These are phyloP conservation scores for Archips crataeganus DNA, from an alignment of 2,888 invertebrate genomes.

Conservation along the genomic window DNA sequence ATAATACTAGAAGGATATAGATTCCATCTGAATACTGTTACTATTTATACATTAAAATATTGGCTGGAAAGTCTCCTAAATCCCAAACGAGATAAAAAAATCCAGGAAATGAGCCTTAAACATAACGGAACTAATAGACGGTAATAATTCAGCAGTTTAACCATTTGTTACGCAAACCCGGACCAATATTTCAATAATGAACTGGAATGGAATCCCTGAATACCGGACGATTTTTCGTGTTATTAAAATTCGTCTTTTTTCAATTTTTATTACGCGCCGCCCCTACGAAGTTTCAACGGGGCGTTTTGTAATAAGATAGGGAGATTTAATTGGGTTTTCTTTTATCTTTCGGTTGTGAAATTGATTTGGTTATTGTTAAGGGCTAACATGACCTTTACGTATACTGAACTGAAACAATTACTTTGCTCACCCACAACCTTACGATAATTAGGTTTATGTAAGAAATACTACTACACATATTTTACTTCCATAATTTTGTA, in stretches of 20 bases:
- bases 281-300: constrained; percentile 49
- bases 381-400: no score
- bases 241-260: constrained; percentile 62
- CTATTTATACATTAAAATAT: neutral
- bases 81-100: neutral
- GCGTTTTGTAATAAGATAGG: constrained; percentile 69
- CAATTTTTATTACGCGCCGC: constrained; percentile 51
- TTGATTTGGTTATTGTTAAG: neutral
- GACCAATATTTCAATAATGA: constrained; percentile 61
- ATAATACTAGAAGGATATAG: no score
- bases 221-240: constrained; percentile 66
- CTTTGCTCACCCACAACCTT: no score
- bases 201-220: constrained; percentile 54
- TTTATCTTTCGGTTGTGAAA: neutral
- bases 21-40: no score
- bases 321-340: constrained; percentile 55
- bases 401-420: no score
- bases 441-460: no score
- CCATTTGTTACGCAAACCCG: constrained; percentile 43
- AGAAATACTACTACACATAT: no score
- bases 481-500: no score
- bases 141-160: constrained; percentile 17
- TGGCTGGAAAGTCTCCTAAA: neutral
- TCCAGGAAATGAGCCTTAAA: constrained; percentile 1
- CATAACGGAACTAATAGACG: constrained; percentile 12